Percentiles rank a stretch among this genome's conserved stretches.
phyloP scores from a whole-genome alignment of 2,113 vertebrate genomes.

The Zeus faber region DNA sequence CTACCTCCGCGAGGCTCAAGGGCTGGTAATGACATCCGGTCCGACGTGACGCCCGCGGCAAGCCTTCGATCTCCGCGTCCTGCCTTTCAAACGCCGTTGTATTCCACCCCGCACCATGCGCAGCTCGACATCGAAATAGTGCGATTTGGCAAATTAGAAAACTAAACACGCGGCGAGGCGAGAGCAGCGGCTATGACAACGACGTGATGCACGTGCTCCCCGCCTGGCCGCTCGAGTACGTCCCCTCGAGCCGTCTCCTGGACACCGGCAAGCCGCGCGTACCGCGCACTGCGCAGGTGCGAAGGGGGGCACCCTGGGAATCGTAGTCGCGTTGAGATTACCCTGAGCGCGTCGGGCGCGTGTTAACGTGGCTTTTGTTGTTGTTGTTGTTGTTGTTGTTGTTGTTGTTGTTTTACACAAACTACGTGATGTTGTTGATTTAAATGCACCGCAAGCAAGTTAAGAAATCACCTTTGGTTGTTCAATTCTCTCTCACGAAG shows the following conservation, averaged over 20 bases:
- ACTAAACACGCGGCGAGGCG: constrained; percentile 51
- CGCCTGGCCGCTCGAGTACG: constrained; percentile 49
- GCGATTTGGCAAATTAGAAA: constrained; percentile 60
- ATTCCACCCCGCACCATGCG: constrained; percentile 21
- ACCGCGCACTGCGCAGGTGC: constrained; percentile 68
- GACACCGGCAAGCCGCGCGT: constrained; percentile 28
- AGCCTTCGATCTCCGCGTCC: constrained; percentile 22
- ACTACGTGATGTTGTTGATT: too few species aligned
- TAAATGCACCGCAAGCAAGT: too few species aligned
- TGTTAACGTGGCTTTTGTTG: too few species aligned
- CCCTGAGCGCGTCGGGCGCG: too few species aligned
- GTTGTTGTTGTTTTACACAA: too few species aligned
- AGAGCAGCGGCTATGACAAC: constrained; percentile 36
- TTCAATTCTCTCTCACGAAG: too few species aligned
- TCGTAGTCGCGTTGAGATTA: too few species aligned
- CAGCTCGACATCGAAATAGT: constrained; percentile 49
- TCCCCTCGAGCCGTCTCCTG: constrained; percentile 52
- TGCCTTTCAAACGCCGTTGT: constrained; percentile 16
- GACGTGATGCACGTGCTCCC: constrained; percentile 48
- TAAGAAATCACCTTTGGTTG: too few species aligned
- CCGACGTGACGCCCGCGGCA: constrained; percentile 51
- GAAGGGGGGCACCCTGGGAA: neutral
- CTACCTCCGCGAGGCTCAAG: constrained; percentile 58
- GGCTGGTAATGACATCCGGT: constrained; percentile 71
- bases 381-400: too few species aligned